Percentiles rank a stretch among this genome's conserved stretches.
Conservation (phyloP, 2,113 vertebrate genomes). For the Nerophis lumbriciformis region DNA sequence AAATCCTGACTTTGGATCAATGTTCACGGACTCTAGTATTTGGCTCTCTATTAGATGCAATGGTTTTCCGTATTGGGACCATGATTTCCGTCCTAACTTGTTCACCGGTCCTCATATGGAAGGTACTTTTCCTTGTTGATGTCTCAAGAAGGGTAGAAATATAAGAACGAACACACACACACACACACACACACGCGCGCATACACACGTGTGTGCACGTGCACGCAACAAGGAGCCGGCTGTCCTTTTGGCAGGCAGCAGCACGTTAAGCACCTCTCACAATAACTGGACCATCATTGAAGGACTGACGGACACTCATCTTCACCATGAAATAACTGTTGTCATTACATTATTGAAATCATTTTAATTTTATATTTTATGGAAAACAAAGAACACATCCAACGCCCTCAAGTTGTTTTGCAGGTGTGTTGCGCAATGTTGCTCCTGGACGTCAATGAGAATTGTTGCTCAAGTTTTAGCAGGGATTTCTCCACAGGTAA, state of each 20-base stretch:
- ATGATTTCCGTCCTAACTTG: too few relatives aligned
- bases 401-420: not conserved
- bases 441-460: too few relatives aligned
- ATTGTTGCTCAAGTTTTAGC: not conserved
- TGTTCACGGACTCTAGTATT: too few relatives aligned
- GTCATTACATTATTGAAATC: not conserved
- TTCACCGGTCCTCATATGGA: too few relatives aligned
- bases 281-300: constrained; percentile 45
- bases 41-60: too few relatives aligned
- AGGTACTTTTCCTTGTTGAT: too few relatives aligned
- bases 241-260: constrained; percentile 52
- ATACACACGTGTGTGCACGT: constrained; percentile 3
- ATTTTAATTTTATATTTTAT: not conserved
- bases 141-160: too few relatives aligned
- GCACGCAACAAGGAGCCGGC: constrained; percentile 30
- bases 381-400: not conserved
- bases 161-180: too few relatives aligned
- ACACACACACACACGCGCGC: too few relatives aligned
- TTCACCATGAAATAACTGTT: not conserved
- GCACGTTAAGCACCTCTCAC: constrained; percentile 52
- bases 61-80: too few relatives aligned
- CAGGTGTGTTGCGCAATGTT: not conserved
- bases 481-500: too few relatives aligned
- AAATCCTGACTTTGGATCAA: too few relatives aligned
- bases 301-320: constrained; percentile 33